Evolutionary conservation across 2,797 vertebrate species (phyloP), one percentile per base, ranked within the genome.

Genomic region (Catostomus latipinnis): DNA sequence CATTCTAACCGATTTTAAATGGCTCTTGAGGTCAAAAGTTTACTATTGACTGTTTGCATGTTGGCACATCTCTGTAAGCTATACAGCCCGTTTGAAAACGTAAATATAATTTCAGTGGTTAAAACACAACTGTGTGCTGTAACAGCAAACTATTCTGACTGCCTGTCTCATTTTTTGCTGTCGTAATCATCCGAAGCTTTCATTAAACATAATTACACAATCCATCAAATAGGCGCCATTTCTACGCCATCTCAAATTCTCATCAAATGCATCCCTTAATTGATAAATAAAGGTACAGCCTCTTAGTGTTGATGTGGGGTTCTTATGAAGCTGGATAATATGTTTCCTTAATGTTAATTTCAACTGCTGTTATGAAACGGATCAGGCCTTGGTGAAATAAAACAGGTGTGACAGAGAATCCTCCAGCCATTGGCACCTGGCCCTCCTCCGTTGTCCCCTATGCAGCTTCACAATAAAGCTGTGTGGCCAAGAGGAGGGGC

Each of bases 121-220:
- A 62, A 75, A 81, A 70, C 56, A 65, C n/a, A 22, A 53, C 14
- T 6, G 50, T 10, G 34, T 8, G 34, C 54, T 34, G 18, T 49
- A 45, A 54, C 14, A 52, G 66, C 14, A 8, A 63, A n/a, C 4
- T 49, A 34, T 22, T 14, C n/a, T 76, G 8, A 1, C 22, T 43
- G 6, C 22, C 10, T 48, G 57, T 66, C 62, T 69, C 14, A 6
- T 52, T 62, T 76, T 71, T 67, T 66, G 48, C 67, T 71, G 46
- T 50, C n/a, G 45, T 79, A 82, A 77, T 76, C 34, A 34, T 34
- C 34, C 77, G 74, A 84, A 83, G 74, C 80, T 81, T 90, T 90
- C 78, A 84, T 90, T 82, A 90, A 84, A 34, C 71, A 78, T 81
- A 85, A 84, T 79, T 72, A 56, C 63, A 82, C 82, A 79, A 91